These are phyloP conservation scores for Agrochola macilenta DNA, from an alignment of 2,888 invertebrate species.

Conservation along the genomic window DNA sequence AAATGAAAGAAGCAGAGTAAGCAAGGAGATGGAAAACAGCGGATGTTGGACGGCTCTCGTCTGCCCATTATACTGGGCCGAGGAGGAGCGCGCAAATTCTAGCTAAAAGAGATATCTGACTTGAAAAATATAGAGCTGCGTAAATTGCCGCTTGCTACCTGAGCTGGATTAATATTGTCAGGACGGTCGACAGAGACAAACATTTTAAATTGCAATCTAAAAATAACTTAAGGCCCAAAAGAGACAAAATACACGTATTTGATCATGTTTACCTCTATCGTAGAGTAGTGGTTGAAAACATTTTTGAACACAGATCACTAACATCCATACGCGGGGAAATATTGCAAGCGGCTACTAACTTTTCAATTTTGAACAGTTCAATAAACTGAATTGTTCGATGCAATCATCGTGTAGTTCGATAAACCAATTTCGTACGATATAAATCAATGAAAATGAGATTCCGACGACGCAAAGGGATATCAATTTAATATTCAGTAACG, in stretches of 20 bases:
- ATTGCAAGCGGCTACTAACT: conserved; percentile 67
- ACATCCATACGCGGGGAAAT: conserved; percentile 53
- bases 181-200: conserved; percentile 56
- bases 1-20: conserved; percentile 73
- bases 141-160: conserved; percentile 71
- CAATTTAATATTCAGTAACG: conserved; percentile 75
- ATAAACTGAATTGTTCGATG: conserved; percentile 77
- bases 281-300: background rate
- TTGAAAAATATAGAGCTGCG: conserved; percentile 74
- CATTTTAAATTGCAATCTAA: conserved; percentile 49
- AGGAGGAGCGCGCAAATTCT: conserved; percentile 76
- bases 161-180: conserved; percentile 71
- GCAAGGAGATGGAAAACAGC: conserved; percentile 80
- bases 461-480: conserved; percentile 71
- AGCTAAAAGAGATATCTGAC: conserved; percentile 77
- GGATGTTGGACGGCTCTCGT: conserved; percentile 78
- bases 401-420: conserved; percentile 80
- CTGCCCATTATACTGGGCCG: conserved; percentile 81
- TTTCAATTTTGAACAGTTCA: conserved; percentile 76
- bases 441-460: conserved; percentile 78
- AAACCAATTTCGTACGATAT: conserved; percentile 80
- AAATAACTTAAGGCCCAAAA: conserved; percentile 39
- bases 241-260: background rate
- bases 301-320: conserved; percentile 24
- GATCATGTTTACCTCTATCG: conserved; percentile 1